Evolutionary conservation across 2,888 invertebrate species (phyloP), one percentile per base, ranked within the genome.

Genomic region (Crossocerus cetratus): DNA sequence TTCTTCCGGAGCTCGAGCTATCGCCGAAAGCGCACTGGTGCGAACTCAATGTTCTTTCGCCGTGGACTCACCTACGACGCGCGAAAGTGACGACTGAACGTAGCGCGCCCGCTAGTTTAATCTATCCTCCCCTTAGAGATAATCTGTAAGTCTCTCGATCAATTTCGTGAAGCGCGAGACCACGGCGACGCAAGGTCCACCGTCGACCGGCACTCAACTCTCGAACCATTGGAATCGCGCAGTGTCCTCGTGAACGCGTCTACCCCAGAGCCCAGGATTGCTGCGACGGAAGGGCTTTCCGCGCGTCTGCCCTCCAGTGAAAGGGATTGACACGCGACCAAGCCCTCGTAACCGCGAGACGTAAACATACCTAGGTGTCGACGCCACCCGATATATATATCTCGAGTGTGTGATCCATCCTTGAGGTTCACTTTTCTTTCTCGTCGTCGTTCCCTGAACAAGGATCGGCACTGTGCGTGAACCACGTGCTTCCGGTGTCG

Each of bases 31-130:
- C 77, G 77, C 42, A 73, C 71, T 22, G 68, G 59, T 11, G 77
- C 76, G 20, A 67, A 68, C 22, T 82, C 82, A 23, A 80, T 82
- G 80, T 83, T 83, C 70, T 81, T 82, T 69, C 75, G 78, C 68
- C 81, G 80, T 59, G 77, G 78, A 64, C 55, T 81, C 45, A 68
- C 76, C 42, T 73, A 76, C 70, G 82, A 80, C 2, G 21, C 65
- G 42, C 68, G 67, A 49, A 80, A 81, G 67, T 82, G 82, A 81
- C 78, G n/a, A 55, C 32, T 23, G 20, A 58, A 21, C 56, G 57
- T 65, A 18, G 57, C 43, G 55, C 74, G 44, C 44, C 62, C 14
- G 49, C 68, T 43, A 76, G 42, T 14, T 43, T 16, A 16, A 14
- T 49, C 49, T 32, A 49, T 32, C 32, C 49, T 16, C 16, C 49